Conservation (phyloP, 2,888 invertebrate genomes). For the Cephus runcator region DNA sequence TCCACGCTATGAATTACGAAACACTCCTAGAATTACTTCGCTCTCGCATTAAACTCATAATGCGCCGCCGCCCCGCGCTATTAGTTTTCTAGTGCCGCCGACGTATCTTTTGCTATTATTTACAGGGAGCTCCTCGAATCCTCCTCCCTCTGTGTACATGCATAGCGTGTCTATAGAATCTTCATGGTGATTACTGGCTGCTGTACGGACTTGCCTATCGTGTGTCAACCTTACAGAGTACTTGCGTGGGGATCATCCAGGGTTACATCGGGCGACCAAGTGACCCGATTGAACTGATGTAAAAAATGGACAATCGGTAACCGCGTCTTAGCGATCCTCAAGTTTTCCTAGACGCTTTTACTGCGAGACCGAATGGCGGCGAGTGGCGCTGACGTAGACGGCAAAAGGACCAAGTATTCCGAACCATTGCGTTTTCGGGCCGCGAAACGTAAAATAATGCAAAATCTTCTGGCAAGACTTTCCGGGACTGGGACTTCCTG, state of each 20-base stretch:
- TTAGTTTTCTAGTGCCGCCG: not conserved
- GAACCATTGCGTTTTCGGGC: constrained; percentile 27
- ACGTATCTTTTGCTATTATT: not conserved
- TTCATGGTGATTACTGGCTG: not conserved
- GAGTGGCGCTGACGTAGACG: not conserved
- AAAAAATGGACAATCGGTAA: too few species aligned
- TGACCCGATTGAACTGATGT: too few species aligned
- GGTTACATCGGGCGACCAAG: too few species aligned
- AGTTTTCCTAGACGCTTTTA: not conserved
- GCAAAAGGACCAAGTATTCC: not conserved
- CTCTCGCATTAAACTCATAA: constrained; percentile 4
- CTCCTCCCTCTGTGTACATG: not conserved
- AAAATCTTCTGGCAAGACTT: constrained; percentile 32
- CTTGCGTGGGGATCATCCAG: not conserved
- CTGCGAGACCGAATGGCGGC: too few species aligned
- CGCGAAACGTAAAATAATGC: constrained; percentile 32
- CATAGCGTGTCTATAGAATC: not conserved
- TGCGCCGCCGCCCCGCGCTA: not conserved
- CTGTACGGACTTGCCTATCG: not conserved
- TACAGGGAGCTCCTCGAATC: not conserved
- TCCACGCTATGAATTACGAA: constrained; percentile 31
- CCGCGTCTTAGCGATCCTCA: not conserved
- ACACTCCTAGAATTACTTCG: constrained; percentile 42
- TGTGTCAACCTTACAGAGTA: not conserved
- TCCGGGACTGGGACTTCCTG: constrained; percentile 9